These are phyloP conservation scores for Synanthedon andrenaeformis DNA, from an alignment of 2,888 invertebrate genomes.

Conservation along the genomic window DNA sequence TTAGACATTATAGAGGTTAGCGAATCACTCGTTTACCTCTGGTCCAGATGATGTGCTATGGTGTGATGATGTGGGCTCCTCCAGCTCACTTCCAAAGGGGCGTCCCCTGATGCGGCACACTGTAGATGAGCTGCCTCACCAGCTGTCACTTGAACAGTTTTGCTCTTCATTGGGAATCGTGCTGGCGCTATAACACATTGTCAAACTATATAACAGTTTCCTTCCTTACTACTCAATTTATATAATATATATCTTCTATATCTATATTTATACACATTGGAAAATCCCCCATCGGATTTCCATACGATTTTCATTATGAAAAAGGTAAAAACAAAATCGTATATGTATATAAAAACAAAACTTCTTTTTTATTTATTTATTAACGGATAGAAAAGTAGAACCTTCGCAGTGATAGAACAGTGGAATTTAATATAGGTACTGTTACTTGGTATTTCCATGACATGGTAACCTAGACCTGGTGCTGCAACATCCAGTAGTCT, in stretches of 20 bases:
- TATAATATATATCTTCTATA: neutral
- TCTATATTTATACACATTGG: neutral
- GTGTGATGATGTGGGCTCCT: constrained; percentile 79
- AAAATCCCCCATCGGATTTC: too few species aligned
- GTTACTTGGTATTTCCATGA: too few species aligned
- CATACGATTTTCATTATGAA: too few species aligned
- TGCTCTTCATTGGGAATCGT: constrained; percentile 84
- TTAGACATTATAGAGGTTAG: too few species aligned
- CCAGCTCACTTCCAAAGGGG: constrained; percentile 88
- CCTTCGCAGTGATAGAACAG: too few species aligned
- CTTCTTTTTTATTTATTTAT: too few species aligned
- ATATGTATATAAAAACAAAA: too few species aligned
- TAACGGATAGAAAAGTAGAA: too few species aligned
- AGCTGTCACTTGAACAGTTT: constrained; percentile 84
- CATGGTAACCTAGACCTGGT: too few species aligned
- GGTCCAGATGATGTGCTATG: constrained; percentile 78
- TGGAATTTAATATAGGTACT: too few species aligned
- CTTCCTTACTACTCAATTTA: neutral
- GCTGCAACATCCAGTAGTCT: too few species aligned
- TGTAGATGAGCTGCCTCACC: constrained; percentile 87
- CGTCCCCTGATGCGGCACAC: constrained; percentile 89
- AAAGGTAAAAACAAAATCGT: too few species aligned
- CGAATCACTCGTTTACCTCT: constrained; percentile 52
- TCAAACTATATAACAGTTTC: constrained; percentile 1
- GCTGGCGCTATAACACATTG: constrained; percentile 76